Conservation (phyloP, 1,140 invertebrate species). For the Drosophila pallidifrons region DNA sequence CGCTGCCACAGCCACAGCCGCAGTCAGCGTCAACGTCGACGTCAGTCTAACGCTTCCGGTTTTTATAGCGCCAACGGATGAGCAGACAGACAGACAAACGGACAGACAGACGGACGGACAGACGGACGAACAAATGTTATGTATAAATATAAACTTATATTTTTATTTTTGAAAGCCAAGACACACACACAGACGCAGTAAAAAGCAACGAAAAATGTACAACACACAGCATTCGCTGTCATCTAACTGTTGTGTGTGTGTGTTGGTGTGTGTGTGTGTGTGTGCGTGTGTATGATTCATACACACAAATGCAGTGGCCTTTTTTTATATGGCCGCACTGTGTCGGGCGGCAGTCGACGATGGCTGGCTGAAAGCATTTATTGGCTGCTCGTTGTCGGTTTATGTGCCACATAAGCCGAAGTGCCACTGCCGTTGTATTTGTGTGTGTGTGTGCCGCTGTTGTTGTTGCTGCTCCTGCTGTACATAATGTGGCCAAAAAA, state of each 20-base stretch:
- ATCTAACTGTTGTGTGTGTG: constrained; percentile 37
- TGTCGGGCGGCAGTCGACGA: constrained; percentile 58
- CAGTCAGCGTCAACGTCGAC: constrained; percentile 22
- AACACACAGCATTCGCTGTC: constrained; percentile 63
- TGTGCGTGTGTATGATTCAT: constrained; percentile 60
- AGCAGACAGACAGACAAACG: constrained; percentile 28
- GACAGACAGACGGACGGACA: constrained; percentile 27
- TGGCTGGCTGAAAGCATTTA: constrained; percentile 76
- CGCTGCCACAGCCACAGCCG: constrained; percentile 33
- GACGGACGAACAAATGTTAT: constrained; percentile 70
- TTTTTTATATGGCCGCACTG: constrained; percentile 64
- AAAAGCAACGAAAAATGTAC: constrained; percentile 53
- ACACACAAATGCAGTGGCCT: constrained; percentile 72
- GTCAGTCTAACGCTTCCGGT: constrained; percentile 73
- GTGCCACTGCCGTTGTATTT: constrained; percentile 49
- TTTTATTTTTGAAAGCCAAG: constrained; percentile 69
- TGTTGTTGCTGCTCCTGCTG: constrained; percentile 39
- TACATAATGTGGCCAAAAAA: constrained; percentile 71
- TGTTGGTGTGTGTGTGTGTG: constrained; percentile 17
- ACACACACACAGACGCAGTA: constrained; percentile 51
- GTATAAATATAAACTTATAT: constrained; percentile 83
- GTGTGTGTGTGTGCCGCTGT: constrained; percentile 39
- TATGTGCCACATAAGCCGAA: constrained; percentile 81
- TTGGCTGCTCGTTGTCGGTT: constrained; percentile 82
- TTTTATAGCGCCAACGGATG: constrained; percentile 64